Percentiles rank a stretch among this genome's conserved stretches.
Conservation (phyloP, 1,140 invertebrate species). For the Lutraria rhynchaena region DNA sequence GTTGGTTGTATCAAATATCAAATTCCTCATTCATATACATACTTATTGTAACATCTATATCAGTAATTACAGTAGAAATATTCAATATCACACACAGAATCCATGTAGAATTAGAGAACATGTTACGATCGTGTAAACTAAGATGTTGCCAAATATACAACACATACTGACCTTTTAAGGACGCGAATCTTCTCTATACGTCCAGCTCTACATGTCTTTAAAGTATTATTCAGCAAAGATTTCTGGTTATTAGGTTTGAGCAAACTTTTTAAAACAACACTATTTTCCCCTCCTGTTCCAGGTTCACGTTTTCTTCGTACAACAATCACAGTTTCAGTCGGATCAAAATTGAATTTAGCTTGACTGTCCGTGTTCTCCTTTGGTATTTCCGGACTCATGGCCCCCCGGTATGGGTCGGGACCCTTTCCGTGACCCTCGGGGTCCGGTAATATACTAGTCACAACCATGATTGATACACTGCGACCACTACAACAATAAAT, state of each 20-base stretch:
- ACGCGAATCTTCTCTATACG: conserved; percentile 53
- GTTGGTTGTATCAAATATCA: no score
- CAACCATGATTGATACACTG: conserved; percentile 50
- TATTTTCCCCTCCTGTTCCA: conserved; percentile 30
- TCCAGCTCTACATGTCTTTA: conserved; percentile 18
- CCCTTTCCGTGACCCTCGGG: conserved; percentile 17
- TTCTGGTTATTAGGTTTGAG: conserved; percentile 38
- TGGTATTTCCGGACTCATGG: conserved; percentile 41
- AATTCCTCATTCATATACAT: no score
- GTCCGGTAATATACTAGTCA: conserved; percentile 41
- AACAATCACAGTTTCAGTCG: conserved; percentile 56
- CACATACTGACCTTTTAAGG: conserved; percentile 52
- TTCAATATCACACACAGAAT: no score
- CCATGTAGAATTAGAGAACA: not conserved
- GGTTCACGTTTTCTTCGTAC: conserved; percentile 41
- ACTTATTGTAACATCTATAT: no score
- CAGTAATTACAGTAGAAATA: no score
- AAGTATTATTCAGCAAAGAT: conserved; percentile 29
- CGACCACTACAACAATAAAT: no score
- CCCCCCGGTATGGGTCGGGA: conserved; percentile 14
- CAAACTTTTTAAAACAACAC: conserved; percentile 59
- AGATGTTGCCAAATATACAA: conserved; percentile 10
- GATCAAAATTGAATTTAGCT: conserved; percentile 44
- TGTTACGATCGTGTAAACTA: not conserved
- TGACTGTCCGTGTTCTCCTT: conserved; percentile 32